A percentile compares a stretch with the other conserved stretches of the same genome.
Conservation (phyloP, 2,888 invertebrate species). For the Kuschelorhynchus macadamiae region DNA sequence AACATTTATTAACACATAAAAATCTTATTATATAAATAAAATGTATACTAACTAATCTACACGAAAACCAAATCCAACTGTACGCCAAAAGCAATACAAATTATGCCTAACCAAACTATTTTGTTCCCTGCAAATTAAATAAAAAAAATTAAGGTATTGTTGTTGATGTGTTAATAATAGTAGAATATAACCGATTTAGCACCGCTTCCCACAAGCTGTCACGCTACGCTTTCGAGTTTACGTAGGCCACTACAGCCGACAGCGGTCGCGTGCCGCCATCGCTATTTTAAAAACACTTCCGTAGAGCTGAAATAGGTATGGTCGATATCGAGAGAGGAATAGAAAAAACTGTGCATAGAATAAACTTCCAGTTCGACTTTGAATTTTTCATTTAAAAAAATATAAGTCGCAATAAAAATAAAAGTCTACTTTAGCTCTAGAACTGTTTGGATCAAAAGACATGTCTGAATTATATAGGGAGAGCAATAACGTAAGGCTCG, state of each 20-base stretch:
- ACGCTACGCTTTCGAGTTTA: constrained; percentile 43
- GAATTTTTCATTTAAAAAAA: too few species aligned
- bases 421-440: too few species aligned
- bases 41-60: too few species aligned
- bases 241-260: constrained; percentile 61
- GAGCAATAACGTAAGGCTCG: too few species aligned
- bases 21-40: background rate
- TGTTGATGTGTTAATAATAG: constrained; percentile 3
- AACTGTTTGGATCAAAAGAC: too few species aligned
- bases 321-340: background rate
- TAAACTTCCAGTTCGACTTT: background rate
- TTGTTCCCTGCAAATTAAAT: background rate
- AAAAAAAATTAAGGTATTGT: background rate
- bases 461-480: too few species aligned
- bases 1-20: background rate
- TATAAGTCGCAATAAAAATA: too few species aligned
- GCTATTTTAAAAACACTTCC: constrained; percentile 4
- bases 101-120: too few species aligned
- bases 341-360: too few species aligned
- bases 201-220: constrained; percentile 38
- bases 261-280: constrained; percentile 65
- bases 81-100: too few species aligned
- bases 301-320: background rate
- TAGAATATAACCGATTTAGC: constrained; percentile 26
- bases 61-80: too few species aligned